Percentiles rank a stretch among this genome's conserved stretches.
phyloP scores from a whole-genome alignment of 2,113 vertebrate species.

The Tenebrosternarchus preto region DNA sequence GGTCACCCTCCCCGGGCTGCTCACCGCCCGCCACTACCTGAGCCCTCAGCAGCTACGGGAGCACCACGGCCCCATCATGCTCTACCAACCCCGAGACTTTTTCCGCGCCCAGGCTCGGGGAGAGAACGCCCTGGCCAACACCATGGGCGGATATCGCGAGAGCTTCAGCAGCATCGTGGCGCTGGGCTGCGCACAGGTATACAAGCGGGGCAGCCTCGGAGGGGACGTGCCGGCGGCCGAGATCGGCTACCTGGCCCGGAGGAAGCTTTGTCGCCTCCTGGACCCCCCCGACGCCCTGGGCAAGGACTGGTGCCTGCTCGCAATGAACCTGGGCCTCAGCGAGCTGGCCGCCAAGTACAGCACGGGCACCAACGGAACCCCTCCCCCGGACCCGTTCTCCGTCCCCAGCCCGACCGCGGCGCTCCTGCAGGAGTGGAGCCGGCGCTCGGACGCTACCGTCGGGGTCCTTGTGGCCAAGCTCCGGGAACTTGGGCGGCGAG shows the following conservation, averaged over 20 bases:
- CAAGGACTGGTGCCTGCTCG: constrained; percentile 98
- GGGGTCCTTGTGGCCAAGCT: constrained; percentile 88
- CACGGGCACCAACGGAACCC: constrained; percentile 71
- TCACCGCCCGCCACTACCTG: constrained; percentile 91
- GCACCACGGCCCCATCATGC: constrained; percentile 92
- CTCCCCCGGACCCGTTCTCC: constrained; percentile 62
- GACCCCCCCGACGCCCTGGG: constrained; percentile 95
- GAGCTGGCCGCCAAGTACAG: constrained; percentile 93
- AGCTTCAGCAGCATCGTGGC: constrained; percentile 93
- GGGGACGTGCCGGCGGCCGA: constrained; percentile 87
- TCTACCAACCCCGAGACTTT: constrained; percentile 98
- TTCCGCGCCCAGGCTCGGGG: constrained; percentile 87
- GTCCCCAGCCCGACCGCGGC: constrained; percentile 86
- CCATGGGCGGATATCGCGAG: constrained; percentile 95
- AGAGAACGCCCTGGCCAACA: constrained; percentile 89
- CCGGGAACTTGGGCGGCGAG: constrained; percentile 91
- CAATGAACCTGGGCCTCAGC: constrained; percentile 95
- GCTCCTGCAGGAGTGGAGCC: constrained; percentile 89
- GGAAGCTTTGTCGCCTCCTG: constrained; percentile 91
- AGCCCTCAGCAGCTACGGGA: constrained; percentile 96
- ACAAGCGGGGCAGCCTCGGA: constrained; percentile 86
- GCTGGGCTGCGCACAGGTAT: constrained; percentile 91
- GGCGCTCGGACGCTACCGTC: constrained; percentile 83
- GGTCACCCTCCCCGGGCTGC: constrained; percentile 88
- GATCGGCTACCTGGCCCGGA: constrained; percentile 83